These are phyloP conservation scores for Thumatha senex DNA, from an alignment of 2,888 invertebrate genomes.

Conservation along the genomic window DNA sequence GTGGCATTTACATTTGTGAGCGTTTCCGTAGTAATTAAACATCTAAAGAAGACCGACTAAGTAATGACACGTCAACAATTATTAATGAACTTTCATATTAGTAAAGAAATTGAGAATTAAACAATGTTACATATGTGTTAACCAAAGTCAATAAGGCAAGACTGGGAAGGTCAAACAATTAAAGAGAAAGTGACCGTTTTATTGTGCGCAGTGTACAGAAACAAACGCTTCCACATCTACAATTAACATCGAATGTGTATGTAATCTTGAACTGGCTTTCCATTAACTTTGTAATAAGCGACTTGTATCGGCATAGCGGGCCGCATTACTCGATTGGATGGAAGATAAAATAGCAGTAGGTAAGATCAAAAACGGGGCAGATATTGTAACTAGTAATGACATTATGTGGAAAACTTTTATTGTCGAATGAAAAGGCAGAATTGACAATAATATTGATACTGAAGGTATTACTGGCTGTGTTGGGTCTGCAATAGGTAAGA, in stretches of 20 bases:
- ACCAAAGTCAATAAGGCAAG: neutral
- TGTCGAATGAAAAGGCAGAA: too few species aligned
- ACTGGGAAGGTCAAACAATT: neutral
- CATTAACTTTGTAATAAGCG: conserved; percentile 35
- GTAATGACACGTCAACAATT: neutral
- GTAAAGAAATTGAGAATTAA: neutral
- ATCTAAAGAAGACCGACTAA: too few species aligned
- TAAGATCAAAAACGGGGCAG: conserved; percentile 14
- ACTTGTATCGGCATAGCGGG: conserved; percentile 18
- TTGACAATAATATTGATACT: too few species aligned
- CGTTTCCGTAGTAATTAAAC: too few species aligned
- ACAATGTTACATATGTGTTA: neutral
- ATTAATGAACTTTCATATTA: neutral
- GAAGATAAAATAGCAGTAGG: conserved; percentile 21
- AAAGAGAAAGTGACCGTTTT: conserved; percentile 35
- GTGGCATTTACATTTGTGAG: too few species aligned
- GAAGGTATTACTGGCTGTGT: too few species aligned
- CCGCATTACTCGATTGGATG: conserved; percentile 20
- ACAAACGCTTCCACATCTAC: conserved; percentile 28
- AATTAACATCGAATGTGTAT: conserved; percentile 35
- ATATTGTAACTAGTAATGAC: too few species aligned
- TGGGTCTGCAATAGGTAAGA: neutral
- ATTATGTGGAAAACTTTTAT: too few species aligned
- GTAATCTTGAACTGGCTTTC: conserved; percentile 34
- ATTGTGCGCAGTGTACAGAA: conserved; percentile 15